Conservation (phyloP, 2,113 vertebrate genomes). For the Onychostruthus taczanowskii region DNA sequence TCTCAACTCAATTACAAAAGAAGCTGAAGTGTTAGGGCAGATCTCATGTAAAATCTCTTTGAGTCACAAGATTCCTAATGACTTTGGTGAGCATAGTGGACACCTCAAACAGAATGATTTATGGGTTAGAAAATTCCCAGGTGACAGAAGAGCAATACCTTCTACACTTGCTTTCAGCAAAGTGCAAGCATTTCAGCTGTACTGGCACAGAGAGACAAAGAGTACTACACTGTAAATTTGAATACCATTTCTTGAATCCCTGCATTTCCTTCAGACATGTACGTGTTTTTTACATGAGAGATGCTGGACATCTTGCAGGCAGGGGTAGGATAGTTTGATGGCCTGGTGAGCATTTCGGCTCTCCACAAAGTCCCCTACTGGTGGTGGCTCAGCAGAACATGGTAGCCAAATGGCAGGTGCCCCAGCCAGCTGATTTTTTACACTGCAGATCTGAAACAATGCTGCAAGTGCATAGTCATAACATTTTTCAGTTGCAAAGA, state of each 20-base stretch:
- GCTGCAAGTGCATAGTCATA: neutral
- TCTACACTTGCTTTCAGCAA: neutral
- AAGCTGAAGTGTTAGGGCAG: neutral
- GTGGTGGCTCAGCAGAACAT: fast-evolving
- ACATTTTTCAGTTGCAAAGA: neutral
- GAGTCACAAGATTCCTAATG: neutral
- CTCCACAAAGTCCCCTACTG: fast-evolving
- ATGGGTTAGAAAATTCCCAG: neutral
- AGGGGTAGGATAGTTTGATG: neutral
- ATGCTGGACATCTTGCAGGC: neutral
- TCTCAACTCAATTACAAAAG: neutral
- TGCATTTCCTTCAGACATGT: fast-evolving
- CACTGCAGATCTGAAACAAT: neutral
- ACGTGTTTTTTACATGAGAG: neutral
- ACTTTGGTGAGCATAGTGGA: neutral
- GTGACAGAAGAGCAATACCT: neutral
- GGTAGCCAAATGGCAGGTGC: neutral
- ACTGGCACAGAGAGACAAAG: neutral
- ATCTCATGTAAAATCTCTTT: neutral
- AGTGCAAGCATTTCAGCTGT: neutral
- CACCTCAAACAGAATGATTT: neutral
- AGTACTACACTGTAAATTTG: fast-evolving
- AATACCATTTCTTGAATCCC: neutral
- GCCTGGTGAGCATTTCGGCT: neutral
- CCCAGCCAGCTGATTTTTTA: neutral